Evolutionary conservation across 2,888 invertebrate species (phyloP).

Genomic region (Tribolium freemani): DNA sequence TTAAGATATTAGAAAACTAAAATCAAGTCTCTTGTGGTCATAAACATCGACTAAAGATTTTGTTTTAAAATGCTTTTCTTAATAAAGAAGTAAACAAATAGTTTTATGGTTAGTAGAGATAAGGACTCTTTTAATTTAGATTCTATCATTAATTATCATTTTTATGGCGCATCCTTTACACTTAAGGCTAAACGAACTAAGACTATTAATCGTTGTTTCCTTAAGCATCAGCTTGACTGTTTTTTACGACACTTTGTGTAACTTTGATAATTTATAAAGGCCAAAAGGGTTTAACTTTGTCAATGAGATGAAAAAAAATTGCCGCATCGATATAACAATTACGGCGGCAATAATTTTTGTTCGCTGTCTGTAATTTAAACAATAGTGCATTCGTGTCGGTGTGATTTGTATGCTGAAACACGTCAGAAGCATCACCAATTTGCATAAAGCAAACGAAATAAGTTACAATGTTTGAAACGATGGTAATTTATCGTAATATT

Average conservation of each 20-base stretch:
- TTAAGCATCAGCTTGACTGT: conserved; percentile 8
- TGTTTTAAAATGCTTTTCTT: neutral
- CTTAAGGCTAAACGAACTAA: neutral
- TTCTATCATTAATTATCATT: conserved; percentile 16
- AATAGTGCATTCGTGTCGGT: neutral
- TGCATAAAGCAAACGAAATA: conserved; percentile 11
- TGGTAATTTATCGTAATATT: neutral
- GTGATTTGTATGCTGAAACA: conserved; percentile 16
- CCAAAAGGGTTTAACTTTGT: neutral
- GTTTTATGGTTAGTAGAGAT: neutral
- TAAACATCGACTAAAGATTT: neutral
- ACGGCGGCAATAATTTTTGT: conserved; percentile 7
- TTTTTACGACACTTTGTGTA: conserved; percentile 14
- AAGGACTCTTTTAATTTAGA: neutral
- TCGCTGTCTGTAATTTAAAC: conserved; percentile 11
- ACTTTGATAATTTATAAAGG: conserved; percentile 20
- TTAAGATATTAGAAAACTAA: neutral
- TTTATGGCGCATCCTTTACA: neutral
- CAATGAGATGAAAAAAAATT: neutral
- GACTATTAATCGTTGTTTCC: conserved; percentile 22
- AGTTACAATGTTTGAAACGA: conserved; percentile 2
- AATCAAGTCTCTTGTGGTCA: neutral
- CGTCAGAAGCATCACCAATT: neutral
- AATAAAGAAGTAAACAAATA: neutral
- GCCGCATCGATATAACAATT: neutral